phyloP scores from a whole-genome alignment of 2,888 invertebrate genomes.

The Ectobius pallidus region DNA sequence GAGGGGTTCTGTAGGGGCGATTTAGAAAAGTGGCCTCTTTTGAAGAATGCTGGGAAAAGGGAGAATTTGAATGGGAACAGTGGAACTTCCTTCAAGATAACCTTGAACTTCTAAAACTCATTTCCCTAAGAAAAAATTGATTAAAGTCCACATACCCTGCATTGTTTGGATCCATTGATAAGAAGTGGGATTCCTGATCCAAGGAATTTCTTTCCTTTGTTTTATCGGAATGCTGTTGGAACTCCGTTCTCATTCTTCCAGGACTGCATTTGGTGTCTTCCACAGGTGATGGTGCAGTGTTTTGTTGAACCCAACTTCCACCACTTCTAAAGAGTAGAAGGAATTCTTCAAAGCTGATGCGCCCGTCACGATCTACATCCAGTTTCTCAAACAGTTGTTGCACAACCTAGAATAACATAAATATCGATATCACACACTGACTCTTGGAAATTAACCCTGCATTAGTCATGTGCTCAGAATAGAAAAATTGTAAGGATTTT shows the following conservation, averaged over 20 bases:
- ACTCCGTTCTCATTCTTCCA: not conserved
- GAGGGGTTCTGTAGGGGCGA: too few relatives aligned
- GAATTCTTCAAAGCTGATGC: conserved; percentile 70
- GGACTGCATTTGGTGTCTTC: not conserved
- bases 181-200: conserved; percentile 15
- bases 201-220: not conserved
- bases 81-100: too few relatives aligned
- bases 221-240: not conserved
- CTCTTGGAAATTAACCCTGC: not conserved
- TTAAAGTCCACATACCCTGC: conserved; percentile 22
- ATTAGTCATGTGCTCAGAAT: not conserved
- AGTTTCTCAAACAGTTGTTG: conserved; percentile 70
- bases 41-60: too few relatives aligned
- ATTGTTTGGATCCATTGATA: conserved; percentile 15
- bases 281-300: not conserved
- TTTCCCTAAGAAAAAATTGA: too few relatives aligned
- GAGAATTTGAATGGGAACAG: too few relatives aligned
- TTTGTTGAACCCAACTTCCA: conserved; percentile 41
- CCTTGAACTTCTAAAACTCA: too few relatives aligned
- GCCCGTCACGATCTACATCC: conserved; percentile 66
- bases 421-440: too few relatives aligned
- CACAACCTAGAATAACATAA: conserved; percentile 53
- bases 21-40: too few relatives aligned
- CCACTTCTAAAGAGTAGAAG: conserved; percentile 65
- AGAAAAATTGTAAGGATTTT: too few relatives aligned